Base-by-base conservation (phyloP, 2,113 vertebrate genomes). In the Rhinolophus ferrumequinum region DNA sequence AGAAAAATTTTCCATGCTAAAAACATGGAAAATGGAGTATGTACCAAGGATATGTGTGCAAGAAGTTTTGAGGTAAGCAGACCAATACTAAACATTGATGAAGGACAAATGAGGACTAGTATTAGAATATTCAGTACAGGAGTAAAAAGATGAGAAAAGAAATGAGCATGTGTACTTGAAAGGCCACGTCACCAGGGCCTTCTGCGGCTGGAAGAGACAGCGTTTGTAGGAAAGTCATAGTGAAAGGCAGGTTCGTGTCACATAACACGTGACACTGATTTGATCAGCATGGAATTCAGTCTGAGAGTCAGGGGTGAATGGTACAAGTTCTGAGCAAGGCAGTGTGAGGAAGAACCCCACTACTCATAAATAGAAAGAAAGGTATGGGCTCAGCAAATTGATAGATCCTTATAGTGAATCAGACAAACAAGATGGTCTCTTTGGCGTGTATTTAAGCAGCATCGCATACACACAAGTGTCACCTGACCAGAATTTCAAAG, bases 211-310 rank as follows among this genome's bases (percentile, higher is more conserved):
- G 28, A 91, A 33, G 14, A 66, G n/a, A 67, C 21, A 15, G 7
- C 7, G 2, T 79, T 41, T 38, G 13, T 54, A 79, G 28, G 41
- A n/a, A 58, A 92, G 11, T 47, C 38, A 8, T 2, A 73, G 38
- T 33, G 41, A 56, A 69, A 58, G 8, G 1, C 4, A 56, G 3
- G n/a, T 28, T 41, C 41, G 41, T 73, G 18, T 30, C 44, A 47
- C 0, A 35, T 26, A 58, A 3, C 8, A 14, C 15, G 33, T 11
- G 6, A 2, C 3, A 19, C 9, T 28, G 33, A 56, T 10, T 67
- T 38, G 19, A 95, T 21, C 28, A 22, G 10, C 8, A 50, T 19
- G 6, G 19, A 58, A 7, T 52, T 79, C 19, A 38, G 0, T 13
- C 22, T 79, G 47, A 70, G 26, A 81, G 47, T 6, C 28, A 52